These are phyloP conservation scores for Iphiclides podalirius DNA, from an alignment of 2,888 invertebrate genomes.

Conservation along the genomic window DNA sequence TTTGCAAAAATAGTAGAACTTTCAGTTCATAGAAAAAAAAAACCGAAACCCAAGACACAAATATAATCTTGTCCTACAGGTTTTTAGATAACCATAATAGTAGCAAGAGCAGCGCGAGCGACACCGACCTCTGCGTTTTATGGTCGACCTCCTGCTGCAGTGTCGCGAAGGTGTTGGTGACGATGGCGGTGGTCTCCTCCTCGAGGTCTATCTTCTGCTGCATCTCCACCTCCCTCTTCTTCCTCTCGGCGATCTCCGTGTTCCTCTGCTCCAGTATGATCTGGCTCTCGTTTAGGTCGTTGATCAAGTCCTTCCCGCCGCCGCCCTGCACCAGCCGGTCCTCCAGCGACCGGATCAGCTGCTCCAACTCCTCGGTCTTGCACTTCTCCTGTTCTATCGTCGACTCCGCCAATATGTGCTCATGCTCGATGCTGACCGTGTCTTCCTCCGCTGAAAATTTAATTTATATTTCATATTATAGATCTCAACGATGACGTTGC, in stretches of 20 bases:
- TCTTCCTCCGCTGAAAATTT: slow-evolving; percentile 53
- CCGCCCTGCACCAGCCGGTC: slow-evolving; percentile 96
- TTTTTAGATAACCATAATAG: too few species aligned
- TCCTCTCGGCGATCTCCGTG: slow-evolving; percentile 93
- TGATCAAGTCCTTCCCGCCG: slow-evolving; percentile 90
- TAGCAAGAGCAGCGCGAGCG: too few species aligned
- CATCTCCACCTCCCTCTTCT: slow-evolving; percentile 94
- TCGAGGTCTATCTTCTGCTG: slow-evolving; percentile 95
- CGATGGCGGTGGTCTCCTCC: slow-evolving; percentile 94
- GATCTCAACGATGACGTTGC: too few species aligned
- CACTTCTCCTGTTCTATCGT: slow-evolving; percentile 84
- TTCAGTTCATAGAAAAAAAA: too few species aligned
- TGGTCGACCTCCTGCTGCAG: slow-evolving; percentile 98
- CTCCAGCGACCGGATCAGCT: slow-evolving; percentile 91
- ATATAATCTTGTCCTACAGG: too few species aligned
- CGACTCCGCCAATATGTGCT: slow-evolving; percentile 63
- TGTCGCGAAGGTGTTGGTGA: slow-evolving; percentile 93
- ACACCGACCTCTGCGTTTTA: slow-evolving; percentile 89
- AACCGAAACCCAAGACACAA: too few species aligned
- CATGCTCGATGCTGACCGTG: slow-evolving; percentile 69
- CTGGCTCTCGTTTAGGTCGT: slow-evolving; percentile 97
- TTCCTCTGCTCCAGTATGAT: slow-evolving; percentile 89
- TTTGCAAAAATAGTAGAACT: too few species aligned
- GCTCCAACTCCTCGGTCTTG: slow-evolving; percentile 87
- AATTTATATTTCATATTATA: too few species aligned